Conservation (phyloP, 2,797 vertebrate genomes). For the Enoplosus armatus region DNA sequence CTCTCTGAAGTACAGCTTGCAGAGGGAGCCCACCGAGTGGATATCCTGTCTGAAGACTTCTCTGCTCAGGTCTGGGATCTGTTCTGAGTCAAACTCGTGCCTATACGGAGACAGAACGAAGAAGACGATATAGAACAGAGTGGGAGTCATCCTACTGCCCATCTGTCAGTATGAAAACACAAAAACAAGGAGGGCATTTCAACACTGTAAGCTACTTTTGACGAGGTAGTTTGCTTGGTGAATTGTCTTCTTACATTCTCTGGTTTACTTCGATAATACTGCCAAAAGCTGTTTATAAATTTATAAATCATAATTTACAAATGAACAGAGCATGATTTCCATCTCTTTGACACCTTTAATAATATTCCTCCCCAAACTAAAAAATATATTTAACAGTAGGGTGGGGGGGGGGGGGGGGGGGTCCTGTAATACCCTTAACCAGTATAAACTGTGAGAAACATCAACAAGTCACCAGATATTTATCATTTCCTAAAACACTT, state of each 20-base stretch:
- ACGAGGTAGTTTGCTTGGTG: not conserved
- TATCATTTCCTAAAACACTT: constrained; percentile 1
- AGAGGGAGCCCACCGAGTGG: constrained; percentile 97
- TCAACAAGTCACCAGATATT: not conserved
- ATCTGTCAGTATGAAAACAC: constrained; percentile 42
- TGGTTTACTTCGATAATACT: not conserved
- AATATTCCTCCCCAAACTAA: not conserved
- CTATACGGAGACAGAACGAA: constrained; percentile 75
- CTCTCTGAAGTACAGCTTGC: constrained; percentile 98
- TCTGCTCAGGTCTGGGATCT: constrained; percentile 96
- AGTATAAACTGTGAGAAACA: constrained; percentile 1
- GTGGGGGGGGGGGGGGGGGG: not conserved
- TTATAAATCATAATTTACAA: not conserved
- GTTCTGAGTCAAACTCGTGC: constrained; percentile 98
- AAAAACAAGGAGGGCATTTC: constrained; percentile 16
- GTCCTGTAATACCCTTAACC: not conserved
- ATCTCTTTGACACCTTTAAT: not conserved
- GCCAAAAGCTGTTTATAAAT: not conserved
- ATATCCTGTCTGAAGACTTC: constrained; percentile 97
- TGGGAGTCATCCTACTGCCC: constrained; percentile 37
- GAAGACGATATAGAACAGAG: constrained; percentile 18
- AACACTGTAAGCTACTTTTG: not conserved
- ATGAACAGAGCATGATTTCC: not conserved
- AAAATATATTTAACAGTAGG: not conserved
- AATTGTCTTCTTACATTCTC: not conserved